Percentiles rank a stretch among this genome's conserved stretches.
phyloP scores from a whole-genome alignment of 2,888 invertebrate species.

The Tenthredo notha region DNA sequence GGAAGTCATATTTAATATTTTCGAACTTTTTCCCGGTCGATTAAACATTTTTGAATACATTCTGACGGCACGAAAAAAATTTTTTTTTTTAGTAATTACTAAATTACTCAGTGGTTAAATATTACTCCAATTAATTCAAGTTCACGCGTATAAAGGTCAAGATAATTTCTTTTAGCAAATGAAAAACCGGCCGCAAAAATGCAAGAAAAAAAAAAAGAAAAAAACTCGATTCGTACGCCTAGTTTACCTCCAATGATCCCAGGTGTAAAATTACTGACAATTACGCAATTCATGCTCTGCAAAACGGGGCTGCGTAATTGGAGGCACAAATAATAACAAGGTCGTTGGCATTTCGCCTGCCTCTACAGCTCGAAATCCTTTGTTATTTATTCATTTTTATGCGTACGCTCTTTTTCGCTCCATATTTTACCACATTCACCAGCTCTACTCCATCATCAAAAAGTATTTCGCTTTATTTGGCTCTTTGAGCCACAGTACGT shows the following conservation, averaged over 20 bases:
- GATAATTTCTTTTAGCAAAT: neutral
- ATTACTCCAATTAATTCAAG: conserved; percentile 12
- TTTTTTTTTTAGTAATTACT: neutral
- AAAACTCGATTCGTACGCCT: conserved; percentile 2
- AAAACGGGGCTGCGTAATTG: conserved; percentile 16
- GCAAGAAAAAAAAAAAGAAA: too few relatives aligned
- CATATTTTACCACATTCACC: conserved; percentile 1
- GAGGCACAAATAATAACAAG: conserved; percentile 21
- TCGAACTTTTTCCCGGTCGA: neutral
- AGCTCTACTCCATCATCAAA: conserved; percentile 1
- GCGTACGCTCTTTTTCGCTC: conserved; percentile 10
- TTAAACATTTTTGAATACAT: neutral
- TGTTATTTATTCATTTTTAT: conserved; percentile 29
- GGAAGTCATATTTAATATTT: neutral
- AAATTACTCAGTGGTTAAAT: neutral
- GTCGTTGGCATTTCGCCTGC: conserved; percentile 27
- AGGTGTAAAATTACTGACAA: conserved; percentile 38
- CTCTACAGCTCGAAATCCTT: neutral
- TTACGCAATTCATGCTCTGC: conserved; percentile 19
- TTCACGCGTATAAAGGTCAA: neutral
- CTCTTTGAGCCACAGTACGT: neutral
- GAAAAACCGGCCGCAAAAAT: neutral
- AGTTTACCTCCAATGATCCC: conserved; percentile 39
- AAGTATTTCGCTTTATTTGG: conserved; percentile 20
- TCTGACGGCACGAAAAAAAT: neutral